These are phyloP conservation scores for Mustela lutreola DNA, from an alignment of 2,113 vertebrate genomes.

Conservation along the genomic window DNA sequence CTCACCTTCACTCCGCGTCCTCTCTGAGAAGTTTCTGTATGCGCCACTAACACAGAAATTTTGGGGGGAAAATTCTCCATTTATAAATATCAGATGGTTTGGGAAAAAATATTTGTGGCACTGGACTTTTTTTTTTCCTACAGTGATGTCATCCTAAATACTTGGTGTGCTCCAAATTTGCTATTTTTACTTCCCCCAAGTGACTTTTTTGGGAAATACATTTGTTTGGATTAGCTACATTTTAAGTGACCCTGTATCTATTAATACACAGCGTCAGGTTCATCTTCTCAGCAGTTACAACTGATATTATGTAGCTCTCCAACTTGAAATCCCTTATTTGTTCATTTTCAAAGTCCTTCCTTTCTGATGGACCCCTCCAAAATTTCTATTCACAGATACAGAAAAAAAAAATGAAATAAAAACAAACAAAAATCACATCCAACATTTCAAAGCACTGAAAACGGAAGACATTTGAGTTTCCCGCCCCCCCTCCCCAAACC, in stretches of 20 bases:
- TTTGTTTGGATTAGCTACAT: conserved; percentile 90
- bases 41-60: conserved; percentile 78
- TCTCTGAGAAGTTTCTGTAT: conserved; percentile 77
- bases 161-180: conserved; percentile 89
- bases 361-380: conserved; percentile 56
- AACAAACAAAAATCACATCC: conserved; percentile 65
- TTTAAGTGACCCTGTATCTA: conserved; percentile 77
- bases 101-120: conserved; percentile 84
- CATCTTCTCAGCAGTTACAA: not conserved
- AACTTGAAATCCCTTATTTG: conserved; percentile 54
- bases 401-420: not conserved
- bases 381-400: conserved; percentile 61
- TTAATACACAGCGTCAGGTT: conserved; percentile 62
- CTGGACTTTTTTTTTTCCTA: conserved; percentile 85
- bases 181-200: conserved; percentile 91
- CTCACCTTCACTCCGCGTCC: conserved; percentile 86
- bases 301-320: not conserved
- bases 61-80: conserved; percentile 82
- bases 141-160: conserved; percentile 92
- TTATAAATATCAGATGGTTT: conserved; percentile 84
- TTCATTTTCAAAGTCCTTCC: conserved; percentile 55
- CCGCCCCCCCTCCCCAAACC: not conserved
- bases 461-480: not conserved
- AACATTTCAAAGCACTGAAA: conserved; percentile 72
- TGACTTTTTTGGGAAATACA: conserved; percentile 90